Base-by-base conservation (phyloP, 2,113 vertebrate species). In the Phyllopteryx taeniolatus region DNA sequence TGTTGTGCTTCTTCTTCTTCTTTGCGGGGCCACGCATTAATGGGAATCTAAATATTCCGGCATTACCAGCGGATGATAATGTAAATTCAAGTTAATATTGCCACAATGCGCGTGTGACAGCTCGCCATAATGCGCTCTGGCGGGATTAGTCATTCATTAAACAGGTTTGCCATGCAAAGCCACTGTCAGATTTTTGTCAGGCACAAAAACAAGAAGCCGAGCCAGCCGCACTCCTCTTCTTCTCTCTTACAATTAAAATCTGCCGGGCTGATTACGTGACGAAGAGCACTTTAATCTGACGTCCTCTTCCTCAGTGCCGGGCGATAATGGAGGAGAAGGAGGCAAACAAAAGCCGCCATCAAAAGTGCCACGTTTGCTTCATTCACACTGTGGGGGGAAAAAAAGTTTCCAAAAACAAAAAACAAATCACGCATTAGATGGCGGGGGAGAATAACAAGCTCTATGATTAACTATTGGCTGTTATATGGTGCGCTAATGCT, bases 1-100 rank as follows among this genome's bases (percentile, higher is more conserved):
- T 88, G 85, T 89, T 90, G 90, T 88, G 81, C 86, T 14, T 8
- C 46, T 14, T 3, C 46, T 14, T 3, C 53, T 54, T 22, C 53
- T 54, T 54, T 80, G 80, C 85, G 85, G 85, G 80, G 75, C 86
- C 83, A 76, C 79, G 85, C 87, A 89, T 91, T 93, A 92, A 91
- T 90, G 87, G 87, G 88, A 91, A 91, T 92, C 88, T 88, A 92
- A 91, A 93, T 91, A 92, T 88, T 91, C 85, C 84, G 82, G 91
- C 88, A 93, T 93, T 93, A 93, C 91, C 85, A 92, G 91, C 81
- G 88, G 91, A 93, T 93, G 91, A 93, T 92, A 91, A 93, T 94
- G 92, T 92, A 93, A 93, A 93, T 91, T 91, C 91, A 91, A 92
- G 90, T 91, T 93, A 93, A 93, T 91, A 89, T 93, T 91, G 86